A percentile compares a stretch with the other conserved stretches of the same genome.
Evolutionary conservation across 2,888 invertebrate species (phyloP).

Genomic region (Drosophila parthenogenetica): DNA sequence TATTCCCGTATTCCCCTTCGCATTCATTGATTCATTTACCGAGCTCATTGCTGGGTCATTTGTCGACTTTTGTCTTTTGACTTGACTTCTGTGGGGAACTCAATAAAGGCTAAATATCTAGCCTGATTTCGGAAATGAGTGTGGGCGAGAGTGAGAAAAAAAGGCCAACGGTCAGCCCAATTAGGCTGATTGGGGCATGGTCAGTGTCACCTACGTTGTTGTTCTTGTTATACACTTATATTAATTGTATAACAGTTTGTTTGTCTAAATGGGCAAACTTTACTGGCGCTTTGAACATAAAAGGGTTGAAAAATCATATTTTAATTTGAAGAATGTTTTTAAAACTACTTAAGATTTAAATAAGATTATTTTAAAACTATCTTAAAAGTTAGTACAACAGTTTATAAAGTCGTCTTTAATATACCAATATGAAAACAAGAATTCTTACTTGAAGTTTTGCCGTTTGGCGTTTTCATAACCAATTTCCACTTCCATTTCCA

Average conservation of each 20-base stretch:
- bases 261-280: no score
- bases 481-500: background rate
- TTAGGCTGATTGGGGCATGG: slow-evolving; percentile 66
- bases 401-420: no score
- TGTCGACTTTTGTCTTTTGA: slow-evolving; percentile 78
- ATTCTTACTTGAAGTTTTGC: slow-evolving; percentile 1
- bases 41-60: slow-evolving; percentile 72
- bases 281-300: no score
- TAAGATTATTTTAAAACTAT: no score
- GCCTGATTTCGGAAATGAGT: slow-evolving; percentile 17
- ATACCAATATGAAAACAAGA: background rate
- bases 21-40: slow-evolving; percentile 69
- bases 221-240: background rate
- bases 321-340: no score
- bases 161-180: slow-evolving; percentile 59
- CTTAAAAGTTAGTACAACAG: no score
- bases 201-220: slow-evolving; percentile 50
- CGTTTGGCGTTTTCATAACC: no score
- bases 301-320: no score
- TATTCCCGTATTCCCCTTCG: slow-evolving; percentile 41
- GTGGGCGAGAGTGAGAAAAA: slow-evolving; percentile 29
- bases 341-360: no score
- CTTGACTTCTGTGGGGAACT: slow-evolving; percentile 26
- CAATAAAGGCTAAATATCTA: slow-evolving; percentile 18
- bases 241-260: background rate